Conservation (phyloP, 2,888 invertebrate species). For the Anaspis maculata region DNA sequence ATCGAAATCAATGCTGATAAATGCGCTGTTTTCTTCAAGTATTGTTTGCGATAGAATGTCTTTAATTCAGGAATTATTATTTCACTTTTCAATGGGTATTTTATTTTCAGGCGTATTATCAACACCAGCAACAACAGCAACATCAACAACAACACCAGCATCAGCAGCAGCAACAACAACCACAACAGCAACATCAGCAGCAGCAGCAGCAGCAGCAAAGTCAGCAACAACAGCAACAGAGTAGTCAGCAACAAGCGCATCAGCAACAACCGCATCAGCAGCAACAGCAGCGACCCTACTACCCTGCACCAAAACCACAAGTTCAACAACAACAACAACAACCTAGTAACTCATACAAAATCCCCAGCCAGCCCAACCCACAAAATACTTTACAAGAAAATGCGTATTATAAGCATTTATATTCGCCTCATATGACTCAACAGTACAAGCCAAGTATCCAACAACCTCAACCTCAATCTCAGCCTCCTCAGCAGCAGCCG, state of each 20-base stretch:
- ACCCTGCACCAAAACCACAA: constrained; percentile 10
- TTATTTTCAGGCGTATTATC: too few species aligned
- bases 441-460: neutral
- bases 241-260: constrained; percentile 17
- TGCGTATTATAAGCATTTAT: constrained; percentile 14
- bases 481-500: constrained; percentile 1
- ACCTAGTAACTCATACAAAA: too few species aligned
- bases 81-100: too few species aligned
- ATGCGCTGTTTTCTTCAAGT: too few species aligned
- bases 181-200: constrained; percentile 19
- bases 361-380: too few species aligned
- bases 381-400: too few species aligned
- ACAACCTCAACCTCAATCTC: neutral
- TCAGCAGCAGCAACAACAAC: too few species aligned
- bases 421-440: constrained; percentile 6
- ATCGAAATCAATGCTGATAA: too few species aligned
- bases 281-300: constrained; percentile 16
- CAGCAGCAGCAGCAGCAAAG: constrained; percentile 19
- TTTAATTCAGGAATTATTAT: too few species aligned
- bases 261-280: constrained; percentile 27
- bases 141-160: too few species aligned
- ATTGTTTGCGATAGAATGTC: too few species aligned
- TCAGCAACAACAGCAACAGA: constrained; percentile 18
- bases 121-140: too few species aligned
- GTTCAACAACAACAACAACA: constrained; percentile 16